Percentiles rank a stretch among this genome's conserved stretches.
These are phyloP conservation scores for Aphodius sticticus DNA, from an alignment of 2,888 invertebrate species.

Conservation along the genomic window DNA sequence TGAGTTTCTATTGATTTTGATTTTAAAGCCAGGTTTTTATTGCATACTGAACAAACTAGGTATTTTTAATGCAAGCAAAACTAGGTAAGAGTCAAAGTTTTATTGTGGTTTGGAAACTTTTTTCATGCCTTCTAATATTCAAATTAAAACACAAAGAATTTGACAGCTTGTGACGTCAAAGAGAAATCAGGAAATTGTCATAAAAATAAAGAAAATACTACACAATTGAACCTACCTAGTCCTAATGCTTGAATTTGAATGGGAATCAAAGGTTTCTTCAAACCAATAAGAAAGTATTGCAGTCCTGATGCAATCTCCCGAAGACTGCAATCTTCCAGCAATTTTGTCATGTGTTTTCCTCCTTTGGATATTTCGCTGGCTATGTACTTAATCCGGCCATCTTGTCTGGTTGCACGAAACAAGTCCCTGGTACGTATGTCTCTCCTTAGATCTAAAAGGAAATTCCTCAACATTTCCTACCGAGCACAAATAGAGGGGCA, in stretches of 20 bases:
- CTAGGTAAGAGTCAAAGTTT: too few species aligned
- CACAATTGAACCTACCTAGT: slow-evolving; percentile 54
- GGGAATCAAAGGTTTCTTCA: slow-evolving; percentile 60
- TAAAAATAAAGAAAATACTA: too few species aligned
- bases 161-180: too few species aligned
- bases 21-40: too few species aligned
- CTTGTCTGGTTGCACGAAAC: slow-evolving; percentile 51
- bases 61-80: too few species aligned
- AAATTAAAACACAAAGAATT: too few species aligned
- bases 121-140: too few species aligned
- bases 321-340: slow-evolving; percentile 52
- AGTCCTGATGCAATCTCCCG: slow-evolving; percentile 61
- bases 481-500: background rate
- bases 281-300: slow-evolving; percentile 55
- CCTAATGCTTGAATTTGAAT: slow-evolving; percentile 60
- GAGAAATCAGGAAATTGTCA: too few species aligned
- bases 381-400: slow-evolving; percentile 44
- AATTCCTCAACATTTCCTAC: background rate
- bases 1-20: too few species aligned
- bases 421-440: slow-evolving; percentile 53
- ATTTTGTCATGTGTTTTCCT: slow-evolving; percentile 43
- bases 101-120: too few species aligned
- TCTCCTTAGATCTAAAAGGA: slow-evolving; percentile 33
- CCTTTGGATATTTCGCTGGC: slow-evolving; percentile 45
- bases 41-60: too few species aligned